Base-by-base conservation (phyloP, 2,888 invertebrate genomes). In the Bedellia somnulentella region DNA sequence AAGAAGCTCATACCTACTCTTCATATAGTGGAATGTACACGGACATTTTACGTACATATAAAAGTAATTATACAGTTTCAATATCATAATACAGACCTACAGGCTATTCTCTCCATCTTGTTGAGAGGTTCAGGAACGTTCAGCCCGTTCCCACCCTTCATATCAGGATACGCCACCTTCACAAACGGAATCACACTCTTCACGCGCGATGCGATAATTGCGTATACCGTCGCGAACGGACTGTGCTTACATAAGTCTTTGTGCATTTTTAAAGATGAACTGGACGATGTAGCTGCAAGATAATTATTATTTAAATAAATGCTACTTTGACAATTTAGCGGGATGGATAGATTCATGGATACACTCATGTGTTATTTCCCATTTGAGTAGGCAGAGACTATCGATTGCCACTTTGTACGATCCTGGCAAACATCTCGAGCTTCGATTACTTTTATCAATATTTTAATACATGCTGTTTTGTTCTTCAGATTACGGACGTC, bases 131-230 rank as follows among this genome's bases (percentile, higher is more conserved):
- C 86, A 1, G 80, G 71, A n/a, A 62, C 57, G 27, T 64, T 70
- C 0, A 61, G 51, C 12, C 80, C 68, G 30, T 78, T 63, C 1
- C 79, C 82, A 1, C 83, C 83, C 40, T 78, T 68, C 60, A 87
- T 66, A 44, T 89, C 89, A 11, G 89, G 89, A 53, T 86, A 87
- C 1, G 87, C 85, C 4, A 87, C 79, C 59, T 87, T 88, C 17
- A 84, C 81, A 54, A 87, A 87, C 4, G 81, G 80, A 35, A 83
- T 80, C 9, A 87, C 80, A 46, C 83, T 83, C 31, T 58, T 67
- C 3, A 82, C 80, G 37, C 71, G 60, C 22, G 81, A 80, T 0
- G 82, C 77, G 35, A 83, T 64, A 5, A 57, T 62, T 29, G 70
- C 73, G 46, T 83, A 83, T 4, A 77, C 67, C 5, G 63, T 41